phyloP scores from a whole-genome alignment of 1,140 invertebrate genomes.

The fruit fly (Drosophila melanogaster) region DNA sequence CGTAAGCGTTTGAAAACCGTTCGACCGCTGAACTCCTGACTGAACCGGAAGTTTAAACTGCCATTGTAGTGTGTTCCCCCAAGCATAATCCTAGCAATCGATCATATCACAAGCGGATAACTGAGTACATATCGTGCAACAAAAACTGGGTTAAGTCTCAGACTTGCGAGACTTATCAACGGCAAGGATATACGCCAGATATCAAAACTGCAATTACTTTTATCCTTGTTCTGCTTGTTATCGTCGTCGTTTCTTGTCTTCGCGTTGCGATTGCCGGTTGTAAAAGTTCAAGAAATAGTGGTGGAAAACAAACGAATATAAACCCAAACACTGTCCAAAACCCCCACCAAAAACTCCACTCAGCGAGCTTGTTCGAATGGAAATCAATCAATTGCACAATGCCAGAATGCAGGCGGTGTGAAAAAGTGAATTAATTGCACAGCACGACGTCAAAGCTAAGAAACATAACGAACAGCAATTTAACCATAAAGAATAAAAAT shows the following conservation, averaged over 20 bases:
- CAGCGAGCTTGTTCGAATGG: constrained; percentile 48
- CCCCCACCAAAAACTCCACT: constrained; percentile 19
- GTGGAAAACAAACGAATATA: constrained; percentile 7
- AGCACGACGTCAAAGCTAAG: constrained; percentile 51
- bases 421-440: constrained; percentile 76
- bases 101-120: constrained; percentile 32
- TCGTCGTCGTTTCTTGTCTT: constrained; percentile 22
- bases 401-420: constrained; percentile 59
- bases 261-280: constrained; percentile 16
- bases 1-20: constrained; percentile 74
- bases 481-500: constrained; percentile 21
- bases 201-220: constrained; percentile 32
- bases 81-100: constrained; percentile 37
- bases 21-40: constrained; percentile 55
- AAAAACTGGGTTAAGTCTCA: background rate
- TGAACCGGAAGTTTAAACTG: constrained; percentile 22
- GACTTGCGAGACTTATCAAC: constrained; percentile 11
- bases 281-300: constrained; percentile 17
- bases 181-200: constrained; percentile 17
- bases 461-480: constrained; percentile 19
- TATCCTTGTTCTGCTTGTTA: constrained; percentile 25
- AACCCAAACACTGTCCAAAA: constrained; percentile 25
- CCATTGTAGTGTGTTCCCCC: constrained; percentile 27
- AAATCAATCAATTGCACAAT: constrained; percentile 75
- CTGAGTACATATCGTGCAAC: constrained; percentile 26